Evolutionary conservation across 2,888 invertebrate genomes (phyloP).

Genomic region (Strigamia crassipes): DNA sequence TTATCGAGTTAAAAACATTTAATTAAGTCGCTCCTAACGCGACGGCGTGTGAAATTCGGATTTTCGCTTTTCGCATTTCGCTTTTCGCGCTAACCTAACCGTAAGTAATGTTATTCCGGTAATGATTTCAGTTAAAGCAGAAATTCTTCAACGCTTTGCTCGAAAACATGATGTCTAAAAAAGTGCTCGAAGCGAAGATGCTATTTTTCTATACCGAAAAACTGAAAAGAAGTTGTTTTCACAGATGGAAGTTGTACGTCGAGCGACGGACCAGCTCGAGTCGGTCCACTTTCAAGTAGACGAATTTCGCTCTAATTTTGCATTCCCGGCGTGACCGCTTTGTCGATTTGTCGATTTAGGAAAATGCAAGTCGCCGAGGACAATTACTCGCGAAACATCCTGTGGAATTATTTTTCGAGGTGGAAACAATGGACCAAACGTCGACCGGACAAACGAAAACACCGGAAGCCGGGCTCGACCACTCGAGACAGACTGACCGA

Average conservation of each 20-base stretch:
- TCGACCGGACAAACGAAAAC: background rate
- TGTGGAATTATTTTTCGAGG: background rate
- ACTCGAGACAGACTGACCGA: background rate
- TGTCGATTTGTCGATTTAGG: background rate
- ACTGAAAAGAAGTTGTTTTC: background rate
- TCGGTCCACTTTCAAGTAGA: background rate
- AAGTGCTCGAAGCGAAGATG: background rate
- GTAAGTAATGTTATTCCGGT: too few relatives aligned
- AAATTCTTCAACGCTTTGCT: constrained; percentile 12
- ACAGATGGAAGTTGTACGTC: background rate
- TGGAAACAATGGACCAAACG: background rate
- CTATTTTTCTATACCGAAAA: background rate
- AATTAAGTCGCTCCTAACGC: too few relatives aligned
- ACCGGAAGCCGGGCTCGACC: background rate
- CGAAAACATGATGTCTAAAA: background rate
- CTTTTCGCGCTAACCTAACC: too few relatives aligned
- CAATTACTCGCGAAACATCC: background rate
- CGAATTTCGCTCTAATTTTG: too few relatives aligned
- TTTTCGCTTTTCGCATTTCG: too few relatives aligned
- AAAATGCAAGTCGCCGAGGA: background rate
- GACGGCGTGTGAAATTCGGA: too few relatives aligned
- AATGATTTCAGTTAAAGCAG: background rate
- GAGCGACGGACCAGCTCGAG: background rate
- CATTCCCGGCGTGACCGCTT: too few relatives aligned
- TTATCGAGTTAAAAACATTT: too few relatives aligned